phyloP scores from a whole-genome alignment of 2,888 invertebrate genomes.

The Hydropsyche betteni region DNA sequence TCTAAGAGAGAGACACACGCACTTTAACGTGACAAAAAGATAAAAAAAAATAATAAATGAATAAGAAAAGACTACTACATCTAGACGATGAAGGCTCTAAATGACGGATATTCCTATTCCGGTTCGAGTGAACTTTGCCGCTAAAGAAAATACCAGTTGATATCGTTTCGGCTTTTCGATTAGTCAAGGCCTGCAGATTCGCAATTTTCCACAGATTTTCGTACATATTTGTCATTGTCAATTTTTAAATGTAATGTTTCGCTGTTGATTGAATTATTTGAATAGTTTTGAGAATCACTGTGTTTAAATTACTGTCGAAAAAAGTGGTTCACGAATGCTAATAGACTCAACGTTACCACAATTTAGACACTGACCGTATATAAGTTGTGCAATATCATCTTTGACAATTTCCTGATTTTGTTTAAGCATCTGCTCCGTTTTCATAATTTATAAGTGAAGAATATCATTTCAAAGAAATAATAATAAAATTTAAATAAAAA shows the following conservation, averaged over 20 bases:
- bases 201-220: too few relatives aligned
- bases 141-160: constrained; percentile 1
- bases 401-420: constrained; percentile 8
- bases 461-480: too few relatives aligned
- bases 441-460: too few relatives aligned
- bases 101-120: constrained; percentile 22
- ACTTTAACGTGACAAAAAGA: not conserved
- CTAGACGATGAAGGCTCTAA: not conserved
- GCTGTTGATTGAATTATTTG: too few relatives aligned
- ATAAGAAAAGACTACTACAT: not conserved
- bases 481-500: too few relatives aligned
- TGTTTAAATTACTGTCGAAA: too few relatives aligned
- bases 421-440: too few relatives aligned
- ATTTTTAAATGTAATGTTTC: too few relatives aligned
- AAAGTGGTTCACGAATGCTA: too few relatives aligned
- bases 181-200: too few relatives aligned
- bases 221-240: too few relatives aligned
- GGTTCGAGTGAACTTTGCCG: constrained; percentile 26
- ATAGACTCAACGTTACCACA: not conserved
- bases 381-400: constrained; percentile 12
- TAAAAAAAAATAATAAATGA: not conserved
- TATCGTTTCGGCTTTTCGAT: not conserved
- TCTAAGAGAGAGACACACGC: not conserved
- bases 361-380: not conserved
- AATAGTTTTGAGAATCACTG: too few relatives aligned